Percentiles rank a stretch among this genome's conserved stretches.
These are phyloP conservation scores for Cyaniris semiargus DNA, from an alignment of 2,888 invertebrate species.

Conservation along the genomic window DNA sequence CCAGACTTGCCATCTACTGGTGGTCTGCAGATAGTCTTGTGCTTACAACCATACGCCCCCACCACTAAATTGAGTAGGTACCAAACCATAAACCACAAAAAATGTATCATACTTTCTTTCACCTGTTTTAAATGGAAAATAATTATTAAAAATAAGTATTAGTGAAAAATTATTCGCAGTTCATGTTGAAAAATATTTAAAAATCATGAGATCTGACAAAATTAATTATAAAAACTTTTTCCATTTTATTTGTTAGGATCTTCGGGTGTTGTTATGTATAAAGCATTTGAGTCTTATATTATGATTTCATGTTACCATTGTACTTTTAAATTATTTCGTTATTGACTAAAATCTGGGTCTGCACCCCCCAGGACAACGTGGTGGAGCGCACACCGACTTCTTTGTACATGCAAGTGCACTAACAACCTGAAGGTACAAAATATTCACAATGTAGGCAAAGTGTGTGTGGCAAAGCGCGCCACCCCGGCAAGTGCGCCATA, in stretches of 20 bases:
- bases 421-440: constrained; percentile 50
- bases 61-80: constrained; percentile 45
- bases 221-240: too few species aligned
- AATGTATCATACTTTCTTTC: constrained; percentile 31
- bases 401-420: constrained; percentile 60
- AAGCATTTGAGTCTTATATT: neutral
- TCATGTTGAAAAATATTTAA: too few species aligned
- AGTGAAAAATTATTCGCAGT: too few species aligned
- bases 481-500: too few species aligned
- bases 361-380: constrained; percentile 74
- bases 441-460: neutral
- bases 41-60: constrained; percentile 55
- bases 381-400: constrained; percentile 62
- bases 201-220: neutral
- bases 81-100: constrained; percentile 45
- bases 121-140: neutral
- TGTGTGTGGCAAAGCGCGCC: too few species aligned
- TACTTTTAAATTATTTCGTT: neutral
- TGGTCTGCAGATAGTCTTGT: constrained; percentile 66
- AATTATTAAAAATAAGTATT: neutral
- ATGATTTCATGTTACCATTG: constrained; percentile 26
- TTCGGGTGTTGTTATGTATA: neutral
- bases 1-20: constrained; percentile 63
- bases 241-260: neutral
- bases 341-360: constrained; percentile 69